These are phyloP conservation scores for Hippocampus comes DNA, from an alignment of 2,113 vertebrate genomes.

Conservation along the genomic window DNA sequence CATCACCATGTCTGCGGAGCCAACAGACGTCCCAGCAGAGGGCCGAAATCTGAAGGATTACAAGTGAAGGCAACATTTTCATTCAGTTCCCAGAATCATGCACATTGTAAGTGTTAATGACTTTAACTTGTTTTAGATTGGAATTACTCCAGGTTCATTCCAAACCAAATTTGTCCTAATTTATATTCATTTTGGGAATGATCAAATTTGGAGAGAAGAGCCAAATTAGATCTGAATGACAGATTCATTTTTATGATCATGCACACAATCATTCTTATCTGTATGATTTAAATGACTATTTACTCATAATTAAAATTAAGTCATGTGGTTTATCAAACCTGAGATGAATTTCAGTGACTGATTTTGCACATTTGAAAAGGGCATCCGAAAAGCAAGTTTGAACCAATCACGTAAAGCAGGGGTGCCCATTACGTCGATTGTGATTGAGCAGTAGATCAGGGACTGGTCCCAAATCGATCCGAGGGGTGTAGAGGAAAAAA, in stretches of 20 bases:
- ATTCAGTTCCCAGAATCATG: neutral
- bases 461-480: too few relatives aligned
- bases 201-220: neutral
- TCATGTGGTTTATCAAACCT: conserved; percentile 11
- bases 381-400: too few relatives aligned
- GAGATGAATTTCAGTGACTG: neutral
- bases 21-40: conserved; percentile 27
- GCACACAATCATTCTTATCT: neutral
- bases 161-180: neutral
- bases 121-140: neutral
- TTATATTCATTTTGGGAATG: neutral
- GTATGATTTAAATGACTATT: neutral
- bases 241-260: neutral
- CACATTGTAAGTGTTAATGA: too few relatives aligned
- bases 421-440: too few relatives aligned
- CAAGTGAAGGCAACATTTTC: conserved; percentile 1
- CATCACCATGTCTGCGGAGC: conserved; percentile 47
- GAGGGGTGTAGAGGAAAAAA: too few relatives aligned
- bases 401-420: too few relatives aligned
- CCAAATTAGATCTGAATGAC: neutral
- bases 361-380: neutral
- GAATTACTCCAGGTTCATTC: neutral
- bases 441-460: too few relatives aligned
- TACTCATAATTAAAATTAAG: conserved; percentile 45
- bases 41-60: conserved; percentile 33